Evolutionary conservation across 2,113 vertebrate genomes (phyloP).

Genomic region (Urocitellus parryii): DNA sequence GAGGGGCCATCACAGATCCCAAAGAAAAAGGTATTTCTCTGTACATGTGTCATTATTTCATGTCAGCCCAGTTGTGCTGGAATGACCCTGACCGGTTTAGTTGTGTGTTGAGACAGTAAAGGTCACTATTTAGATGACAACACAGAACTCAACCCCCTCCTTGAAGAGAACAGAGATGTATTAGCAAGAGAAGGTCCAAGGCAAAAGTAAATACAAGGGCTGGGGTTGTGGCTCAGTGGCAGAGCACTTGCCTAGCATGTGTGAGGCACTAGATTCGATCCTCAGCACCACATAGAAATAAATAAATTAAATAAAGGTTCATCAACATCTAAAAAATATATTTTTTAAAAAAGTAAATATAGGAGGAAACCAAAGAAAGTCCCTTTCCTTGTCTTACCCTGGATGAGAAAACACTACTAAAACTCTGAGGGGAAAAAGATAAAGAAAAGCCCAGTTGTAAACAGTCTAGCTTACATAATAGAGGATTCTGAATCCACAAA

Average conservation of each 20-base stretch:
- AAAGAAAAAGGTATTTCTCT: too few species aligned
- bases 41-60: too few species aligned
- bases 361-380: not conserved
- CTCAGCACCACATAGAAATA: too few species aligned
- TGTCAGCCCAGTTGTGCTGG: too few species aligned
- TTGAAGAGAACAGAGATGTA: conserved; percentile 10
- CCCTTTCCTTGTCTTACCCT: not conserved
- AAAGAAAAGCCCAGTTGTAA: not conserved
- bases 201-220: conserved; percentile 27
- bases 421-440: not conserved
- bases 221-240: too few species aligned
- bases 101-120: not conserved
- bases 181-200: conserved; percentile 8
- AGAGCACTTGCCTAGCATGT: too few species aligned
- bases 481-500: conserved; percentile 32
- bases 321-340: too few species aligned
- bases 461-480: not conserved
- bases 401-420: conserved; percentile 29
- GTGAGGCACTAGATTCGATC: too few species aligned
- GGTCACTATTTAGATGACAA: not conserved
- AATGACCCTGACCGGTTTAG: too few species aligned
- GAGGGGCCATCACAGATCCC: too few species aligned
- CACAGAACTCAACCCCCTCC: conserved; percentile 11
- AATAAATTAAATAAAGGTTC: too few species aligned
- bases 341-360: conserved; percentile 7